These are phyloP conservation scores for Patagioenas fasciata DNA, from an alignment of 2,113 vertebrate species.

Conservation along the genomic window DNA sequence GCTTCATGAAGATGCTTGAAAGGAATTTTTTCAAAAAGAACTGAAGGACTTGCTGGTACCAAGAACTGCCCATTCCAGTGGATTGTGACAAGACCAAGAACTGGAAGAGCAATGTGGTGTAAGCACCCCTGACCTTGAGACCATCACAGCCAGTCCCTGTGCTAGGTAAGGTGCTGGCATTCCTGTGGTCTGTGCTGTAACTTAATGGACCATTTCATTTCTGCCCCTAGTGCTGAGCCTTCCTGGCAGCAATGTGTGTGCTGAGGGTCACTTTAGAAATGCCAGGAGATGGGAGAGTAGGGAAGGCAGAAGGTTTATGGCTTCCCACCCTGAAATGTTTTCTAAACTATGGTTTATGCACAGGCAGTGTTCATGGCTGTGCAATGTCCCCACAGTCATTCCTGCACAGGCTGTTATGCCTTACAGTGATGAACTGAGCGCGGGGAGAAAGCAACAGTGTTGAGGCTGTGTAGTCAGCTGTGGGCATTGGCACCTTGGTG, in stretches of 20 bases:
- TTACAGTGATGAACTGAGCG: rapidly evolving
- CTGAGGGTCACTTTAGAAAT: neutral
- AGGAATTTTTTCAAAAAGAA: neutral
- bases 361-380: rapidly evolving
- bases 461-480: neutral
- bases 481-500: too few species aligned
- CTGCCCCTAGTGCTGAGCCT: neutral
- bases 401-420: rapidly evolving
- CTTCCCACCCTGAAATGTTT: neutral
- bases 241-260: rapidly evolving
- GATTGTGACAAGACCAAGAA: neutral
- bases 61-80: rapidly evolving
- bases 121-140: neutral
- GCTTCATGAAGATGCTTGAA: neutral
- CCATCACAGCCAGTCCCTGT: rapidly evolving
- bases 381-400: rapidly evolving
- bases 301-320: neutral
- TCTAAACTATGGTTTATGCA: neutral
- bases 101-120: neutral
- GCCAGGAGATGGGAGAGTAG: neutral
- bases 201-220: neutral
- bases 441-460: neutral
- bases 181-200: neutral
- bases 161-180: neutral
- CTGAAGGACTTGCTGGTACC: neutral